Percentiles rank a stretch among this genome's conserved stretches.
Evolutionary conservation across 2,113 vertebrate species (phyloP).

Genomic region (Arothron firmamentum): DNA sequence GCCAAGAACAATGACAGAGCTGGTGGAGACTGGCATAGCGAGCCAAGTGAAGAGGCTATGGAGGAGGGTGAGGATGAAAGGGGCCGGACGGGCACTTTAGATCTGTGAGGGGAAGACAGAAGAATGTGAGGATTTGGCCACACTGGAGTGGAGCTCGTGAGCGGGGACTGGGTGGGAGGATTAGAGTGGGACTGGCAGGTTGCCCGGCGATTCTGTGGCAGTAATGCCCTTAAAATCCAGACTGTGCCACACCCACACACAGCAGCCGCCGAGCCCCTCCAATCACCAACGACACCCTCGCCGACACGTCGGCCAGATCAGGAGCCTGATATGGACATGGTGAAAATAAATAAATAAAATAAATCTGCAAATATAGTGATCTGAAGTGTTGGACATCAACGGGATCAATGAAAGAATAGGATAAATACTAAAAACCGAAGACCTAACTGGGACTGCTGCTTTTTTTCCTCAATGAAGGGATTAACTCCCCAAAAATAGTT

Average conservation of each 20-base stretch:
- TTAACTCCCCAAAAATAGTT: no score
- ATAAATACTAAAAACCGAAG: conserved; percentile 4
- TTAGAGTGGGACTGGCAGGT: conserved; percentile 58
- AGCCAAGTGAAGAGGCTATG: conserved; percentile 37
- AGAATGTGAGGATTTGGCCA: conserved; percentile 68
- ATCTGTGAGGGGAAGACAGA: conserved; percentile 45
- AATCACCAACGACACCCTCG: conserved; percentile 22
- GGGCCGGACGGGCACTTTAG: conserved; percentile 59
- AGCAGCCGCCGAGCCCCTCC: conserved; percentile 34
- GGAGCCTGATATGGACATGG: conserved; percentile 26
- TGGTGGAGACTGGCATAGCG: conserved; percentile 22
- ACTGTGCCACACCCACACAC: conserved; percentile 59
- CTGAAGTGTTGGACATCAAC: not conserved
- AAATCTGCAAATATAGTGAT: conserved; percentile 15
- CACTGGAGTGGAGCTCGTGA: conserved; percentile 58
- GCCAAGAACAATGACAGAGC: conserved; percentile 50
- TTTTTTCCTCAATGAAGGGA: not conserved
- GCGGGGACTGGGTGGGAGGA: conserved; percentile 57
- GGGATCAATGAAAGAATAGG: not conserved
- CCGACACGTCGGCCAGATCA: not conserved
- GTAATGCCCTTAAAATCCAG: conserved; percentile 68
- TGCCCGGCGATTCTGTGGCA: conserved; percentile 64
- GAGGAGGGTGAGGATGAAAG: conserved; percentile 10
- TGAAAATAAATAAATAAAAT: not conserved
- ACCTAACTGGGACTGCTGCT: not conserved